Evolutionary conservation across 2,888 invertebrate species (phyloP), one percentile per base, ranked within the genome.

Genomic region (Prosapia bicincta): DNA sequence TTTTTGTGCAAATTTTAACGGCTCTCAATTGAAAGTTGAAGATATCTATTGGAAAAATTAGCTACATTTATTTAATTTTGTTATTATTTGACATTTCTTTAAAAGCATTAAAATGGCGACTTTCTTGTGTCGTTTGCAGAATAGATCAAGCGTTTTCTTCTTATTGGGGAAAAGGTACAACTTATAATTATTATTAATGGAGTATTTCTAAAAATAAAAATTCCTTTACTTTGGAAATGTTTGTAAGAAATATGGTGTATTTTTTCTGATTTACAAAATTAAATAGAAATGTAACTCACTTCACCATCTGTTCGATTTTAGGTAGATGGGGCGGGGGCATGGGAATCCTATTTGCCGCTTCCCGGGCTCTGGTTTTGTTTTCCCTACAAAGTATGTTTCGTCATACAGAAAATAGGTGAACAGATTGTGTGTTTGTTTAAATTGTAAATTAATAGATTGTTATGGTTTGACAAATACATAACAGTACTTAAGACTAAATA

Each of bases 61-160:
- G 20, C 15, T 2, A 20, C 20, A 20, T 7, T 13, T 38, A 2
- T 54, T 20, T 54, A 54, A 54, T 20, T 54, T 54, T 54, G 54
- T 10, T 54, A 54, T 54, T 54, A 54, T 54, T 54, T 54, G 54
- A 54, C 54, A 54, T 54, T 54, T 54, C 54, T 6, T 20, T 54
- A 54, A 66, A 65, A 71, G 30, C 65, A 30, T 66, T 71, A 71
- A 72, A 72, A 72, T 72, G 72, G 72, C 72, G 72, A 72, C 72
- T 70, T 24, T 43, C 38, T 43, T 43, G 38, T 43, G 38, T 70
- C 26, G 70, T 20, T 54, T 54, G 20, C 2, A 54, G 54, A 54
- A 54, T 54, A 54, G 20, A 54, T 20, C 20, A n/a, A 54, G 20
- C 54, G 54, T 9, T 54, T 54, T 54, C 54, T 54, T 54, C 54